Percentiles rank a stretch among this genome's conserved stretches.
phyloP scores from a whole-genome alignment of 53 echinoderm and acorn worm genomes.

The Echinarachnius parma region DNA sequence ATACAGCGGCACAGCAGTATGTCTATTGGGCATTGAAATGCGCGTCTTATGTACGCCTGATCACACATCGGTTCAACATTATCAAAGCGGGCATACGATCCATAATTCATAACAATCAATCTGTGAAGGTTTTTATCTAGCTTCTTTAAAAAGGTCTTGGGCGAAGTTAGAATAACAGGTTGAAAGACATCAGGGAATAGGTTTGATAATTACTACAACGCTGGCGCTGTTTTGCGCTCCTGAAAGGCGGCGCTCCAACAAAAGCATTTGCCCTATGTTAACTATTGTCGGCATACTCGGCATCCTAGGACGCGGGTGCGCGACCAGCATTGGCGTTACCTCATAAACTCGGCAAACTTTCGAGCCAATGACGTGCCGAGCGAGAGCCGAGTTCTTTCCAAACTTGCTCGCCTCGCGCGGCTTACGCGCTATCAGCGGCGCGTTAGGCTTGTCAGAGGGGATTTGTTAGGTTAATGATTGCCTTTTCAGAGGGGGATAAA shows the following conservation, averaged over 20 bases:
- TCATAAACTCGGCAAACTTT: slow-evolving; percentile 43
- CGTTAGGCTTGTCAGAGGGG: background rate
- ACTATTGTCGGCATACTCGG: slow-evolving; percentile 25
- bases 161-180: too few relatives aligned
- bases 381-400: slow-evolving; percentile 10
- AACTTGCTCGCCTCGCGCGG: slow-evolving; percentile 34
- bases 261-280: slow-evolving; percentile 41
- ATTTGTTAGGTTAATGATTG: background rate
- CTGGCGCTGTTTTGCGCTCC: too few relatives aligned
- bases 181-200: too few relatives aligned
- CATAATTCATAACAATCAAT: too few relatives aligned
- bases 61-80: too few relatives aligned
- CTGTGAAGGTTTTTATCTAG: too few relatives aligned
- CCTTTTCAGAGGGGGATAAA: background rate
- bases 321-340: slow-evolving; percentile 27
- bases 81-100: too few relatives aligned
- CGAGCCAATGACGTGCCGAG: slow-evolving; percentile 33
- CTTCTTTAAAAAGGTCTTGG: too few relatives aligned
- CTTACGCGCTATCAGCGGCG: slow-evolving; percentile 14
- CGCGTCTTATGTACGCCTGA: too few relatives aligned
- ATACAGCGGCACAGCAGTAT: too few relatives aligned
- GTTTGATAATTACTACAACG: too few relatives aligned
- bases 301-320: slow-evolving; percentile 25
- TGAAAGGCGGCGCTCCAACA: slow-evolving; percentile 21
- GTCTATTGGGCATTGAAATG: too few relatives aligned